A percentile compares a stretch with the other conserved stretches of the same genome.
Conservation (phyloP, 2,888 invertebrate genomes). For the Mythimna lalbum region DNA sequence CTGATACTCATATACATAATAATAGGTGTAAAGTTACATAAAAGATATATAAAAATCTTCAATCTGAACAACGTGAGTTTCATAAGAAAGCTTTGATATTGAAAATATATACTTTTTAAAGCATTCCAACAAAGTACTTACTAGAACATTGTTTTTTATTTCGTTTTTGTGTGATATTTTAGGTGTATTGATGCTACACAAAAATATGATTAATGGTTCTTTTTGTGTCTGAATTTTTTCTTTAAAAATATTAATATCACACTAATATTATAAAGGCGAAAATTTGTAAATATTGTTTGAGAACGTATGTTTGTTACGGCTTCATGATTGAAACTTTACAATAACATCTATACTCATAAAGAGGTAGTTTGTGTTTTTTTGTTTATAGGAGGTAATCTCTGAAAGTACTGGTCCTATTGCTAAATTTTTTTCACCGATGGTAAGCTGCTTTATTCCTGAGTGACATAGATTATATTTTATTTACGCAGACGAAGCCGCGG, state of each 20-base stretch:
- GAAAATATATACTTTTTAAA: constrained; percentile 14
- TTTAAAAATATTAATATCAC: neutral
- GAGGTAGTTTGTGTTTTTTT: no score
- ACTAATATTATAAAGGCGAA: no score
- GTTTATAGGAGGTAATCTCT: no score
- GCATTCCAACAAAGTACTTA: neutral
- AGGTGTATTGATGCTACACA: neutral
- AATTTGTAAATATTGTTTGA: no score
- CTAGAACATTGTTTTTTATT: neutral
- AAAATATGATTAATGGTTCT: neutral
- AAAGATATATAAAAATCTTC: neutral
- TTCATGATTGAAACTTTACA: no score
- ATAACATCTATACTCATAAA: no score
- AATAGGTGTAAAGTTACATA: neutral
- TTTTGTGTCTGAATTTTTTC: neutral
- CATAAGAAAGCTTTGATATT: constrained; percentile 8
- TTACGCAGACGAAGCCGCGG: no score
- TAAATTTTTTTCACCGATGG: no score
- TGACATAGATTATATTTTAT: no score
- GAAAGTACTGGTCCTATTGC: no score
- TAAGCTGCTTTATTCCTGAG: no score
- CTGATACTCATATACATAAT: neutral
- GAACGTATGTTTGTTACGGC: no score
- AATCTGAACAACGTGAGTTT: neutral
- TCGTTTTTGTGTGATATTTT: neutral